These are phyloP conservation scores for Cryptocheilus praepositus DNA, from an alignment of 2,888 invertebrate genomes.

Conservation along the genomic window DNA sequence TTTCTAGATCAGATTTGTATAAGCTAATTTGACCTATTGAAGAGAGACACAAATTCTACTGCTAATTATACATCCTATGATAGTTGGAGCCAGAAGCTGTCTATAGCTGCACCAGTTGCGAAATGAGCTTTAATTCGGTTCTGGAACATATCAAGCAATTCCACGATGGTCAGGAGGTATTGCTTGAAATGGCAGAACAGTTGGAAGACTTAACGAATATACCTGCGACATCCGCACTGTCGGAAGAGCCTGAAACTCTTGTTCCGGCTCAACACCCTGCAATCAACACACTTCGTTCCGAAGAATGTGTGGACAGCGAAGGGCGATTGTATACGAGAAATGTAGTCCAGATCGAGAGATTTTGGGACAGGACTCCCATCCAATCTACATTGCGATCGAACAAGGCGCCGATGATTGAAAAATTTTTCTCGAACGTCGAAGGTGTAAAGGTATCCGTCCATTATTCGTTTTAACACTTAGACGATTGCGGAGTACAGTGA, in stretches of 20 bases:
- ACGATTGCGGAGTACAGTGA: no score
- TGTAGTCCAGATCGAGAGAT: constrained; percentile 79
- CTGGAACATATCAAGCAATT: constrained; percentile 81
- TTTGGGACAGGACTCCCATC: constrained; percentile 73
- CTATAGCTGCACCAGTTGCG: constrained; percentile 82
- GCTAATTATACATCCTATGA: constrained; percentile 10
- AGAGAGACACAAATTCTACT: no score
- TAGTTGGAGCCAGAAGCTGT: constrained; percentile 71
- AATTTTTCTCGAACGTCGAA: constrained; percentile 72
- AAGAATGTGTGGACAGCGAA: constrained; percentile 76
- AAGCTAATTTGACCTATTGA: background rate
- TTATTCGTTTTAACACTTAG: no score
- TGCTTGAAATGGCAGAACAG: constrained; percentile 78
- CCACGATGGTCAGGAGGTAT: constrained; percentile 82
- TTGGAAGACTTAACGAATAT: constrained; percentile 52
- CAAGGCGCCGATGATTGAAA: constrained; percentile 71
- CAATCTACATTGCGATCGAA: constrained; percentile 52
- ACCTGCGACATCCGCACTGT: constrained; percentile 33
- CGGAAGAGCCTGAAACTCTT: constrained; percentile 39
- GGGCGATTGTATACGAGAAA: constrained; percentile 76
- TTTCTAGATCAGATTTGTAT: background rate
- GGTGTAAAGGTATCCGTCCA: constrained; percentile 71
- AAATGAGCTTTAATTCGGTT: constrained; percentile 80
- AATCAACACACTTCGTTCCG: constrained; percentile 75
- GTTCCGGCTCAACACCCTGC: constrained; percentile 60